Percentiles rank a stretch among this genome's conserved stretches.
Evolutionary conservation across 2,113 vertebrate genomes (phyloP).

Genomic region (Speoplatyrhinus poulsoni): DNA sequence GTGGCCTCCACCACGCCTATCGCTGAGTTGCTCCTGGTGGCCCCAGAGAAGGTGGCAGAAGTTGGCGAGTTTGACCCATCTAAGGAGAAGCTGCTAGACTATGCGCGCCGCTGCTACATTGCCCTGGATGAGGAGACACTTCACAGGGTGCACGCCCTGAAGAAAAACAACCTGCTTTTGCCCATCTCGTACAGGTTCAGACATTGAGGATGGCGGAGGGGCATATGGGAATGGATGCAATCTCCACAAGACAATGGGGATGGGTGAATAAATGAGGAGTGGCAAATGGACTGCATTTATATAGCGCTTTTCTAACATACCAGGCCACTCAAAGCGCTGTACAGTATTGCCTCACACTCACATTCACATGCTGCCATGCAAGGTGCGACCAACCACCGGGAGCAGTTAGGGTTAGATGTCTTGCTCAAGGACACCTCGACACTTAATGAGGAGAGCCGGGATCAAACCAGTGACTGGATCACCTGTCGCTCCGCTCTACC

Average conservation of each 20-base stretch:
- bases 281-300: too few species aligned
- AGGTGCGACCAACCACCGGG: too few species aligned
- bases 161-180: conserved; percentile 88
- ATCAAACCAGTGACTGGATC: too few species aligned
- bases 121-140: conserved; percentile 86
- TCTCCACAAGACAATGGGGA: conserved; percentile 12
- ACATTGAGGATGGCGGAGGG: conserved; percentile 46
- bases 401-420: too few species aligned
- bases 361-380: too few species aligned
- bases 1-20: conserved; percentile 90
- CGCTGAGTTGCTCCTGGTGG: conserved; percentile 86
- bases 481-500: too few species aligned
- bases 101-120: conserved; percentile 86
- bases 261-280: background rate
- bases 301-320: too few species aligned
- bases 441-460: too few species aligned
- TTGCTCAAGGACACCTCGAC: too few species aligned
- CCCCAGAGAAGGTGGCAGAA: conserved; percentile 86
- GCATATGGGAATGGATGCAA: background rate
- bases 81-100: conserved; percentile 89
- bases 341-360: too few species aligned
- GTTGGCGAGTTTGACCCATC: conserved; percentile 89
- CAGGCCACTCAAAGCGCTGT: too few species aligned
- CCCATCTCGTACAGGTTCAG: conserved; percentile 90
- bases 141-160: conserved; percentile 86